Evolutionary conservation across 2,888 invertebrate species (phyloP).

Genomic region (Cosmia trapezina): DNA sequence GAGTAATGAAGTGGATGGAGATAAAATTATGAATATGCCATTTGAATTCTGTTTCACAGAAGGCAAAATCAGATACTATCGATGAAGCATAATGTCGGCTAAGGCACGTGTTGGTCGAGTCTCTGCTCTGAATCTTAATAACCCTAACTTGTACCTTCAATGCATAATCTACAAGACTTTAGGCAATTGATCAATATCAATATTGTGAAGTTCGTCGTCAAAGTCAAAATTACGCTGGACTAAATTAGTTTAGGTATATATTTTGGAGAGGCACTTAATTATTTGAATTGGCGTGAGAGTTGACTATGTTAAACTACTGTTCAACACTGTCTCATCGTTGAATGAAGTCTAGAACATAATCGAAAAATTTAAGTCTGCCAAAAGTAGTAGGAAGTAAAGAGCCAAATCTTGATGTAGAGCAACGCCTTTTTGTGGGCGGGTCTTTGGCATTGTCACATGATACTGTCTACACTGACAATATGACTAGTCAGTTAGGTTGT

Average conservation of each 20-base stretch:
- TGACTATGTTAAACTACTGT: not conserved
- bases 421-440: slow-evolving; percentile 52
- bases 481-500: slow-evolving; percentile 1
- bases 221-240: slow-evolving; percentile 2
- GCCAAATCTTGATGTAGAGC: slow-evolving; percentile 43
- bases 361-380: slow-evolving; percentile 34
- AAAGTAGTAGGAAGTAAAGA: slow-evolving; percentile 54
- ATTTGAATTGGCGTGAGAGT: not conserved
- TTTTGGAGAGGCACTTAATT: not conserved
- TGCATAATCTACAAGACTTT: slow-evolving; percentile 18
- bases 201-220: slow-evolving; percentile 2
- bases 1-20: slow-evolving; percentile 6
- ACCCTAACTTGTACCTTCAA: slow-evolving; percentile 27
- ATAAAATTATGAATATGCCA: slow-evolving; percentile 31
- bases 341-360: slow-evolving; percentile 28
- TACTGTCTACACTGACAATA: slow-evolving; percentile 38
- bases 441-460: slow-evolving; percentile 51
- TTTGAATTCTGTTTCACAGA: slow-evolving; percentile 21
- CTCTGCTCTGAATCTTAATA: slow-evolving; percentile 49
- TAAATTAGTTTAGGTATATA: not conserved
- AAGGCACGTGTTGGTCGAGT: slow-evolving; percentile 45
- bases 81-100: slow-evolving; percentile 20
- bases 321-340: not conserved
- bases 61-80: slow-evolving; percentile 33
- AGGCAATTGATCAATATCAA: slow-evolving; percentile 30